Evolutionary conservation across 2,888 invertebrate species (phyloP), one percentile per base, ranked within the genome.

Genomic region (Cryptophagus acutangulus): DNA sequence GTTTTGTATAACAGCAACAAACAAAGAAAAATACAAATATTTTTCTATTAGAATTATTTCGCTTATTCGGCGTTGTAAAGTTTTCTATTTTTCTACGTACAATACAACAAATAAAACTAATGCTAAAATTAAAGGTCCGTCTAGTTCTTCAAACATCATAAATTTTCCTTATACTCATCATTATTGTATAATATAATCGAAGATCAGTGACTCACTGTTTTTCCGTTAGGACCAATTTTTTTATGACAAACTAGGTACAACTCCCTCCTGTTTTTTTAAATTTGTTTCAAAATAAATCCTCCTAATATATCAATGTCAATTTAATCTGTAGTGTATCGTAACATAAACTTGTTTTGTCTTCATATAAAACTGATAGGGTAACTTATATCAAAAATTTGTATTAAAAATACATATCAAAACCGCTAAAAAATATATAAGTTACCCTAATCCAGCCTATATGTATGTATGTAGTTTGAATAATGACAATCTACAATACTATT

Each of bases 191-290:
- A 37, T 40, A 48, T 42, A 46, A 47, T 41, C 47, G 36, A 51
- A 45, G 31, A 50, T 50, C 47, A 46, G 49, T 51, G 46, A 51
- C 40, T 46, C 44, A 48, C 46, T 48, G 39, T 51, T 36, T 48
- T 48, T 52, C 46, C 31, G 46, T 53, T 54, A 54, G 49, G 53
- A 55, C 55, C 55, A 55, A 55, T 38, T 51, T 49, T 39, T 41
- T 26, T 29, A 43, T 38, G 38, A 33, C 42, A 44, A 28, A 40
- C 36, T 49, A 43, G 48, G 43, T 35, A 36, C 24, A n/a, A 8
- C 24, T 6, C 46, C 45, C 47, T 42, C 43, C n/a, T n/a, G n/a
- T 41, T 25, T 41, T 48, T 42, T 10, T 28, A 31, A 24, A 18
- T 20, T 20, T 20, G 6, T 20, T 8, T n/a, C n/a, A 20, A 8